A percentile compares a stretch with the other conserved stretches of the same genome.
phyloP scores from a whole-genome alignment of 2,888 invertebrate genomes.

The Serrognathus titanus region DNA sequence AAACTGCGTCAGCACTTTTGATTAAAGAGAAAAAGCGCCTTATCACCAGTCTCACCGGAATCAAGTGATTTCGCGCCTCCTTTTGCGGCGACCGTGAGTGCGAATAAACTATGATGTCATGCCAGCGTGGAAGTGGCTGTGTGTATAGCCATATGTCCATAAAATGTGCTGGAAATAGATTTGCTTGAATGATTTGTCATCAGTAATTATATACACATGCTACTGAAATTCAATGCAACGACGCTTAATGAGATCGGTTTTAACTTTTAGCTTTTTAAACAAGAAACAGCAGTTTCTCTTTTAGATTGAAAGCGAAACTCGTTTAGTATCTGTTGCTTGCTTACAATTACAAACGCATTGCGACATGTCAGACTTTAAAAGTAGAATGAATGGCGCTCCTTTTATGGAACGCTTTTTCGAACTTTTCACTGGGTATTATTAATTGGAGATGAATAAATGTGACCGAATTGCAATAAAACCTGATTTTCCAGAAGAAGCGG shows the following conservation, averaged over 20 bases:
- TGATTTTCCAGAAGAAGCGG: too few relatives aligned
- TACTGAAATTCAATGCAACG: neutral
- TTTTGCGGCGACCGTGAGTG: constrained; percentile 10
- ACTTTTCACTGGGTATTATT: too few relatives aligned
- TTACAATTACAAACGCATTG: too few relatives aligned
- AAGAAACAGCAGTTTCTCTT: neutral
- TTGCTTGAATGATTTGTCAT: constrained; percentile 14
- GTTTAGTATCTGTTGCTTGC: neutral
- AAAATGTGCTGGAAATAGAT: constrained; percentile 13
- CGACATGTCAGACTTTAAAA: too few relatives aligned
- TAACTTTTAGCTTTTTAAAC: neutral
- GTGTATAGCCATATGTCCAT: constrained; percentile 14
- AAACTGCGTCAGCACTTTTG: too few relatives aligned
- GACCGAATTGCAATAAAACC: too few relatives aligned
- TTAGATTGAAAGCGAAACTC: neutral
- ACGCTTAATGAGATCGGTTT: neutral
- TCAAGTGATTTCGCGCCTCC: neutral
- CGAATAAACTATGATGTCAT: constrained; percentile 14
- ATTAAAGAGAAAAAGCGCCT: neutral
- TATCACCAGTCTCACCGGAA: neutral
- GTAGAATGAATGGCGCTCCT: too few relatives aligned
- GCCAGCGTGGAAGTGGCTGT: constrained; percentile 6
- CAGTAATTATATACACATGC: neutral
- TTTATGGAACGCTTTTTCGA: too few relatives aligned
- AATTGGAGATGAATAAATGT: too few relatives aligned